Evolutionary conservation across 2,888 invertebrate species (phyloP), one percentile per base, ranked within the genome.

Genomic region (Mythimna pallens): DNA sequence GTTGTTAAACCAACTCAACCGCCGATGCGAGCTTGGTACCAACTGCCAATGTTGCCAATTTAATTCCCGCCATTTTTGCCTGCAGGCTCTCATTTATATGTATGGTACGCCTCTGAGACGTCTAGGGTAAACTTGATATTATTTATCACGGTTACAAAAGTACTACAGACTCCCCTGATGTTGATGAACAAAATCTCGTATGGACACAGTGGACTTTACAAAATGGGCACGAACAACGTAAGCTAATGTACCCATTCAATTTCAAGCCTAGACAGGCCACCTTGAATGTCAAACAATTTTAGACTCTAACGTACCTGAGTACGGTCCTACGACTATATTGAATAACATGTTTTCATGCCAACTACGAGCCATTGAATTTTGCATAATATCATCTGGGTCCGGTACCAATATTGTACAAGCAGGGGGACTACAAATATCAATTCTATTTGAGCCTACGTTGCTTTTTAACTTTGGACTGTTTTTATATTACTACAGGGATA

Each of bases 311-410:
- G 0, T 40, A 6, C 22, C 20, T 34, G 2, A 12, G 10, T 78
- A 78, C 70, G 63, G 64, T 58, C 40, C 30, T 8, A 36, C 25
- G 34, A 54, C 9, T 40, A 36, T 10, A 17, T 64, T 69, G 36
- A 47, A 52, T 61, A 69, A 40, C 17, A 55, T 59, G 58, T 62
- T 71, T 65, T 64, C 69, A 62, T 76, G 62, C 55, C 43, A 50
- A 90, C 87, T 87, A 87, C 86, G 82, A 83, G 84, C 87, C 87
- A 86, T 89, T 86, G 84, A 82, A 81, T 83, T 88, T 87, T 86
- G 82, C 87, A 89, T 89, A 88, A 87, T 72, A 64, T 82, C 64
- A 36, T 61, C 54, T 40, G 61, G 20, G 20, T 80, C 73, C 61
- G 22, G 22, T 79, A 76, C 61, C 65, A 67, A 65, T 55, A 34